A percentile compares a stretch with the other conserved stretches of the same genome.
phyloP scores from a whole-genome alignment of 1,140 invertebrate genomes.

The Belonocnema kinseyi region DNA sequence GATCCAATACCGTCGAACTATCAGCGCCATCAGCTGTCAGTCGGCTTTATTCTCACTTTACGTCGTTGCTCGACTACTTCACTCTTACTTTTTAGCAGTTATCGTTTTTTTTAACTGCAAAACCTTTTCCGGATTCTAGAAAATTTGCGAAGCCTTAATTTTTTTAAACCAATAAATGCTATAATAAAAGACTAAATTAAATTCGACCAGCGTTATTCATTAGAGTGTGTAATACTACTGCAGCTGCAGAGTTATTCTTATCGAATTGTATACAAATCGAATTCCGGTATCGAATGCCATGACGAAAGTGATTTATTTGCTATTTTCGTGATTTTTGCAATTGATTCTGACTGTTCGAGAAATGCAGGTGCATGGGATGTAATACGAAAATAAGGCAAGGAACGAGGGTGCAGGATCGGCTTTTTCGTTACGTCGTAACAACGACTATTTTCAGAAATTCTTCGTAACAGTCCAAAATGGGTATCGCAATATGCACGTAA shows the following conservation, averaged over 20 bases:
- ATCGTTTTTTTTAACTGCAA: no score
- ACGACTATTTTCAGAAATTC: constrained; percentile 59
- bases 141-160: no score
- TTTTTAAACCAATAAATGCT: no score
- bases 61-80: no score
- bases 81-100: no score
- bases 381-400: not conserved
- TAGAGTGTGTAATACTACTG: not conserved
- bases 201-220: not conserved
- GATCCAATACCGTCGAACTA: no score
- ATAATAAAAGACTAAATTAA: not conserved
- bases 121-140: no score
- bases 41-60: no score
- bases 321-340: constrained; percentile 8
- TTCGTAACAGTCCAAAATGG: constrained; percentile 57
- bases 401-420: constrained; percentile 10
- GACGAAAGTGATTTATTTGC: not conserved
- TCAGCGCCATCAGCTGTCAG: no score
- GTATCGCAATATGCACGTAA: constrained; percentile 47
- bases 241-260: constrained; percentile 12
- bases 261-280: not conserved
- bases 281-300: not conserved
- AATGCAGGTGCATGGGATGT: constrained; percentile 36
- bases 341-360: not conserved
- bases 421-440: constrained; percentile 11